phyloP scores from a whole-genome alignment of 2,888 invertebrate species.

The Odontocerum albicorne region DNA sequence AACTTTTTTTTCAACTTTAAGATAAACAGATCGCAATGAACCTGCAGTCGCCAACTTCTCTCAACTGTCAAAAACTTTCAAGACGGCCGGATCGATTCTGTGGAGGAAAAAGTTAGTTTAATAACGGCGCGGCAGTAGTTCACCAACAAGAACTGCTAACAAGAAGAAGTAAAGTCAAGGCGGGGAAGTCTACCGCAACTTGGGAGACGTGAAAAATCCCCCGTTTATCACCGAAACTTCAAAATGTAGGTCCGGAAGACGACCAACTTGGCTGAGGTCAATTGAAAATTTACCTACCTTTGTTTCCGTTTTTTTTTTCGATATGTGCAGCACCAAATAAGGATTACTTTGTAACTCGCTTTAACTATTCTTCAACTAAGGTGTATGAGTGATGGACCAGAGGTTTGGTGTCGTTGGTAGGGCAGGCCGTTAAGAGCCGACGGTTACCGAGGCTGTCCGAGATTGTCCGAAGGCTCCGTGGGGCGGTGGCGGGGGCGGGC shows the following conservation, averaged over 20 bases:
- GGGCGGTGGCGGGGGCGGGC: slow-evolving; percentile 13
- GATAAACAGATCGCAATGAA: slow-evolving; percentile 39
- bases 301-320: not conserved
- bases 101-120: slow-evolving; percentile 32
- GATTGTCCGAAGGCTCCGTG: slow-evolving; percentile 14
- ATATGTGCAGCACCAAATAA: not conserved
- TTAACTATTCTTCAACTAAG: not conserved
- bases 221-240: slow-evolving; percentile 32
- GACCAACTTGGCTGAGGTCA: slow-evolving; percentile 11
- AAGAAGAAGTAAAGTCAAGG: slow-evolving; percentile 29
- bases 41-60: slow-evolving; percentile 37
- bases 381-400: not conserved
- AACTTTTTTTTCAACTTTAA: slow-evolving; percentile 1
- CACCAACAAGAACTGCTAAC: slow-evolving; percentile 55
- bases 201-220: slow-evolving; percentile 32
- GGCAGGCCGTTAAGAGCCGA: slow-evolving; percentile 19
- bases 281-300: slow-evolving; percentile 3
- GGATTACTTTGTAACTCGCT: not conserved
- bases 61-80: slow-evolving; percentile 34
- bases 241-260: slow-evolving; percentile 31
- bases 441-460: slow-evolving; percentile 30
- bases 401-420: not conserved
- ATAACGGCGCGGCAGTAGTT: slow-evolving; percentile 43
- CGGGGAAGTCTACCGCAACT: slow-evolving; percentile 28
- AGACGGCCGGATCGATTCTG: slow-evolving; percentile 31